Base-by-base conservation (phyloP, 1,140 invertebrate genomes). In the Bicyclus anynana region DNA sequence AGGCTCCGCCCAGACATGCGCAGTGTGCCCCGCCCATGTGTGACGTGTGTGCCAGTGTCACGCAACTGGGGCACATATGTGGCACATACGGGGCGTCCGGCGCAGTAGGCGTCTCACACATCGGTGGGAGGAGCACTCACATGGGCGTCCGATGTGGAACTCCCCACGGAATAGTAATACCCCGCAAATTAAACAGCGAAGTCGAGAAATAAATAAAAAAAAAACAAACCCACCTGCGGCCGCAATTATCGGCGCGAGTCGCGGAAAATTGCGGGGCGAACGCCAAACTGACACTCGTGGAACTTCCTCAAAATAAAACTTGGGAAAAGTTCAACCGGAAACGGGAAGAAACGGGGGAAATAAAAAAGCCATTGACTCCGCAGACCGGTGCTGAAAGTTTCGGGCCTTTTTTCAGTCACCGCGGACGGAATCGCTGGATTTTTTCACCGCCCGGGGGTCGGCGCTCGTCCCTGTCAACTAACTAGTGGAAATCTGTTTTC, bases 331-430 rank as follows among this genome's bases (percentile, higher is more conserved):
- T 87, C 80, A 84, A 84, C 75, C 84, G 82, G 84, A 84, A 84
- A 82, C 13, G 74, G 72, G 73, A 81, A 86, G 81, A 83, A 83
- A 87, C 81, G 68, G 76, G 64, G 72, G 72, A 84, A 87, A 84
- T 84, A 86, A 85, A 85, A 87, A 84, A 81, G 80, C 81, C 80
- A 83, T 86, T 83, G 84, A 86, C 82, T 87, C 72, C 72, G 75
- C 67, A 72, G 72, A 71, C 79, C 75, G 80, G 77, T 72, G 62
- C 70, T 72, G 73, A 77, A 85, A 84, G 59, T 85, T 84, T 73
- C 29, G 55, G 71, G 72, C 69, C 66, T 74, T 75, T 86, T 80
- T 76, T 18, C 37, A 16, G 37, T 14, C 17, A 33, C 7, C 29
- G 65, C 72, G 69, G 70, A 79, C 70, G 69, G 67, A 77, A 75